Conservation (phyloP, 2,888 invertebrate species). For the Caenorhabditis wallacei region DNA sequence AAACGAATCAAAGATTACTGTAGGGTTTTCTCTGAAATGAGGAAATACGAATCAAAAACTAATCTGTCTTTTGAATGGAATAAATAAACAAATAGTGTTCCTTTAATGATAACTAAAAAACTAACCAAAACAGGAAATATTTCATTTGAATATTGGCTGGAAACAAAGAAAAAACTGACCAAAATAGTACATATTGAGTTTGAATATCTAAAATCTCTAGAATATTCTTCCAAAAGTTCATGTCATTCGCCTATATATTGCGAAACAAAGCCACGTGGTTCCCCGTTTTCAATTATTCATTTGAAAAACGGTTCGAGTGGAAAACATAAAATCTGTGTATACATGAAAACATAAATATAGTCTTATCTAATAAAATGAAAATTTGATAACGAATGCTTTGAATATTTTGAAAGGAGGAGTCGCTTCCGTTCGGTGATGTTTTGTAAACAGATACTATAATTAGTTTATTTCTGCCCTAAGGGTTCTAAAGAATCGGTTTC, state of each 20-base stretch:
- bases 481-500: no score
- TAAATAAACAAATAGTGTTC: no score
- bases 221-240: background rate
- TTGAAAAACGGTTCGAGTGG: constrained; percentile 15
- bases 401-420: background rate
- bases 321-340: constrained; percentile 11
- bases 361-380: constrained; percentile 20
- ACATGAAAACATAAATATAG: constrained; percentile 11
- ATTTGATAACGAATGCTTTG: constrained; percentile 29
- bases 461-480: background rate
- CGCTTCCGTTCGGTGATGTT: constrained; percentile 1
- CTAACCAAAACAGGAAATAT: no score
- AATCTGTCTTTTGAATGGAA: no score
- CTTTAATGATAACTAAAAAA: no score
- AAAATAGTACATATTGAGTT: background rate
- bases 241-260: background rate
- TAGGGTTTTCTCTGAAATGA: background rate
- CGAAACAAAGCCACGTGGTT: constrained; percentile 25
- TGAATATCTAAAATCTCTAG: background rate
- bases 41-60: no score
- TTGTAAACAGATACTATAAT: background rate
- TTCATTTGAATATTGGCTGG: background rate
- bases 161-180: background rate
- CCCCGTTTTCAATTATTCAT: constrained; percentile 24
- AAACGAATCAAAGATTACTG: constrained; percentile 7